Evolutionary conservation across 2,113 vertebrate species (phyloP).

Genomic region (Mormyrus lacerda): DNA sequence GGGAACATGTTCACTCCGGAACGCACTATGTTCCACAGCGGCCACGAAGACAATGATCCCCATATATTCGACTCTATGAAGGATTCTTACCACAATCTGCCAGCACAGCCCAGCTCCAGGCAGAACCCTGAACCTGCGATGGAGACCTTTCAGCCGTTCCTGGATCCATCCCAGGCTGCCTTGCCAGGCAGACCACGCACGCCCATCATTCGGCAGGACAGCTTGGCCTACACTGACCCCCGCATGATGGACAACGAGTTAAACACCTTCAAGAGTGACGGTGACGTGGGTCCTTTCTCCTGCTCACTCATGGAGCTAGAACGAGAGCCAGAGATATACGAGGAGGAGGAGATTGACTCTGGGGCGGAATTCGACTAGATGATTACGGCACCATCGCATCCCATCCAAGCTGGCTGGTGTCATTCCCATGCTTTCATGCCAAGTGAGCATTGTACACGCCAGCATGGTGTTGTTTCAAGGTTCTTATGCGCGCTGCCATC

Average conservation of each 20-base stretch:
- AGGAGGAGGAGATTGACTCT: neutral
- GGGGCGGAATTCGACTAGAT: neutral
- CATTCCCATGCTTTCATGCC: neutral
- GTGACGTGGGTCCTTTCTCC: constrained; percentile 50
- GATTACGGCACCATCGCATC: neutral
- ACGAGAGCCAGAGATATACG: constrained; percentile 18
- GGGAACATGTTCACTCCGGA: constrained; percentile 64
- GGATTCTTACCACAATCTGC: constrained; percentile 53
- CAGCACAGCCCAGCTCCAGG: constrained; percentile 32
- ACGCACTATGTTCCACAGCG: constrained; percentile 58
- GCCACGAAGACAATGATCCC: constrained; percentile 67
- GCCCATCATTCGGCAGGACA: constrained; percentile 40
- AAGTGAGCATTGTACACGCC: neutral
- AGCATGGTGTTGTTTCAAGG: neutral
- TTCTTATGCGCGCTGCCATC: neutral
- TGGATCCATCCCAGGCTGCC: constrained; percentile 42
- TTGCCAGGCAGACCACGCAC: neutral
- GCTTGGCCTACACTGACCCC: constrained; percentile 54
- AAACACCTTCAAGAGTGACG: constrained; percentile 66
- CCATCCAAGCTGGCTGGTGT: neutral
- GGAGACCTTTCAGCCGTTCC: constrained; percentile 67
- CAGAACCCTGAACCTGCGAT: constrained; percentile 48
- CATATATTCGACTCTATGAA: constrained; percentile 85
- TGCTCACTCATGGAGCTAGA: constrained; percentile 39
- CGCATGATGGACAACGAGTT: constrained; percentile 65